Evolutionary conservation across 2,113 vertebrate genomes (phyloP).

Genomic region (Irena cyanogastra): DNA sequence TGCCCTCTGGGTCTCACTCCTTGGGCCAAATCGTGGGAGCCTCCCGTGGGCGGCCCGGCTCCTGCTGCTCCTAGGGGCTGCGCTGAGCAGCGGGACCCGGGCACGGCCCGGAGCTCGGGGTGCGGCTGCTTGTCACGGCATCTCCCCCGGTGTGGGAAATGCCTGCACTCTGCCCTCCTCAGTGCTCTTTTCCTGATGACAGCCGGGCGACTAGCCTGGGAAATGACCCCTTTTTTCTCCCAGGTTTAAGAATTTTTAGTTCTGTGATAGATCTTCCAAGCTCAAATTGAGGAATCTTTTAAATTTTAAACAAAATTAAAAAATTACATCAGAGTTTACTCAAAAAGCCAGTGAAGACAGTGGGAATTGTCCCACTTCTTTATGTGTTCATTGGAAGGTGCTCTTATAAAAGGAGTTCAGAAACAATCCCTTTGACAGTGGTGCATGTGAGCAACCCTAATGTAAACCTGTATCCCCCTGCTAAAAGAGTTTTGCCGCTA

Average conservation of each 20-base stretch:
- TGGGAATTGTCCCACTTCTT: background rate
- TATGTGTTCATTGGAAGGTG: background rate
- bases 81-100: background rate
- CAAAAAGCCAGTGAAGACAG: background rate
- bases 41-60: background rate
- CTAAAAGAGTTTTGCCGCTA: constrained; percentile 59
- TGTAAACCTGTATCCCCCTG: constrained; percentile 22
- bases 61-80: fast-evolving
- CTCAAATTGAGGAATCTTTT: constrained; percentile 39
- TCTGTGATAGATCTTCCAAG: constrained; percentile 33
- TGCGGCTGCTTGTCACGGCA: fast-evolving
- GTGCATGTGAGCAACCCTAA: constrained; percentile 40
- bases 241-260: background rate
- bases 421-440: constrained; percentile 47
- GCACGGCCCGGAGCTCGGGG: fast-evolving
- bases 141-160: no score
- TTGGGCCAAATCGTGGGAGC: background rate
- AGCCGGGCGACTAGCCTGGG: background rate
- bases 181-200: background rate
- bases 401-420: constrained; percentile 19
- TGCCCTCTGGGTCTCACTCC: background rate
- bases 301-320: background rate
- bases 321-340: background rate
- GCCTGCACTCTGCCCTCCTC: background rate
- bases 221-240: background rate